Evolutionary conservation across 2,113 vertebrate genomes (phyloP).

Genomic region (Alethe castanea): DNA sequence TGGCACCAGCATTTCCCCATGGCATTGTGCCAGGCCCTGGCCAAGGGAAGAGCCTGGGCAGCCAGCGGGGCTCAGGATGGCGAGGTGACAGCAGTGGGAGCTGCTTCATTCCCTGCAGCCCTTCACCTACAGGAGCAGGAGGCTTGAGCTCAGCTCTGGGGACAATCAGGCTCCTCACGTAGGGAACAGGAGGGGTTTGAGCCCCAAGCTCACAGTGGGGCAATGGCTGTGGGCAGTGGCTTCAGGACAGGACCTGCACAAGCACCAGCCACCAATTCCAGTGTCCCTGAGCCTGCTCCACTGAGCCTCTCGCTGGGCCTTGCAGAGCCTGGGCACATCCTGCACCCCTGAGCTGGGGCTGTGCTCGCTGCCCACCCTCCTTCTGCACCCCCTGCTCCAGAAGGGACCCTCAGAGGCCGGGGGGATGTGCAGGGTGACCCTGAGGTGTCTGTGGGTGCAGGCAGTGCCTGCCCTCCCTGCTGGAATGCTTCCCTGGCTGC

Average conservation of each 20-base stretch:
- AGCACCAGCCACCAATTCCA: background rate
- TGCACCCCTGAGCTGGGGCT: background rate
- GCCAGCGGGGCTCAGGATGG: background rate
- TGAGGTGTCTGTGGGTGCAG: background rate
- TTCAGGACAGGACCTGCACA: rapidly evolving
- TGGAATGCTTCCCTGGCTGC: constrained; percentile 25
- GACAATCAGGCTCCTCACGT: background rate
- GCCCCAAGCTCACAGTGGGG: background rate
- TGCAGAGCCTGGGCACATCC: background rate
- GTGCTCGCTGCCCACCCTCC: background rate
- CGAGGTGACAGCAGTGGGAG: background rate
- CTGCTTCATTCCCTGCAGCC: background rate
- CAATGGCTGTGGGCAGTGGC: background rate
- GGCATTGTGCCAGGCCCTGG: background rate
- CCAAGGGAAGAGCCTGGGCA: background rate
- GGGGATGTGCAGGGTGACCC: background rate
- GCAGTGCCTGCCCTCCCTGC: background rate
- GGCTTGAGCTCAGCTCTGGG: background rate
- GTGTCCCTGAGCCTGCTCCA: background rate
- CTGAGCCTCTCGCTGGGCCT: background rate
- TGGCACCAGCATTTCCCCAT: background rate
- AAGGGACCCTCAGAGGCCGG: background rate
- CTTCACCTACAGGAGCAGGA: background rate
- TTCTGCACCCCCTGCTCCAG: background rate
- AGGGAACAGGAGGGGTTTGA: background rate